These are phyloP conservation scores for Amphimedon queenslandica DNA, from an alignment of 37 sponge, comb jelly and placozoan species.

Conservation along the genomic window DNA sequence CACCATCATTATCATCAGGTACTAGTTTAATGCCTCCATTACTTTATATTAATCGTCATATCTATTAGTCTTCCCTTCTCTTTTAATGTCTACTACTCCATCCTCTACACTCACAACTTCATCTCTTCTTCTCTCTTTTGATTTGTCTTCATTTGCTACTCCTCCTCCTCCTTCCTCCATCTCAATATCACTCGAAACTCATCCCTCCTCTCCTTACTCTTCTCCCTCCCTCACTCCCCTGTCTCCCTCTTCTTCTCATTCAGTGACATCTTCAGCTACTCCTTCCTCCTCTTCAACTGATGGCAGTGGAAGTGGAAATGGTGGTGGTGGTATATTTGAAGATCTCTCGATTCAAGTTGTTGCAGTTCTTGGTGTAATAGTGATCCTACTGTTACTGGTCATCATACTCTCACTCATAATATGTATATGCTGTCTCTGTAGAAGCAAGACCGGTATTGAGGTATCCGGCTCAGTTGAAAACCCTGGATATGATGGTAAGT, in stretches of 20 bases:
- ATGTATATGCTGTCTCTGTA: not conserved
- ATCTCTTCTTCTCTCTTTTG: too few relatives aligned
- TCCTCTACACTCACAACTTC: constrained; percentile 1
- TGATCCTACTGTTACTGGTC: not conserved
- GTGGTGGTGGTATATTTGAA: not conserved
- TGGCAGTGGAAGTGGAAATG: not conserved
- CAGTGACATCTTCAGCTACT: not conserved
- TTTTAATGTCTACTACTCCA: not conserved
- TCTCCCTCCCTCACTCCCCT: not conserved
- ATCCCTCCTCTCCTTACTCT: not conserved
- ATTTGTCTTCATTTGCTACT: too few relatives aligned
- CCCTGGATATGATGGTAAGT: not conserved
- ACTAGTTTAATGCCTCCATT: too few relatives aligned
- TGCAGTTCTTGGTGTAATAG: not conserved
- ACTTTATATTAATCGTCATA: too few relatives aligned
- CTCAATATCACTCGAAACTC: not conserved
- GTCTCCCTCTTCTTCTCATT: constrained; percentile 1
- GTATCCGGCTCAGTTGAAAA: not conserved
- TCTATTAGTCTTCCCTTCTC: too few relatives aligned
- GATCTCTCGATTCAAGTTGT: not conserved
- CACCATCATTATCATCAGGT: too few relatives aligned
- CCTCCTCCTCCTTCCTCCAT: not conserved
- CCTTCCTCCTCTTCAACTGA: not conserved
- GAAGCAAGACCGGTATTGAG: not conserved
- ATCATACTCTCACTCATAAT: not conserved